Evolutionary conservation across 2,888 invertebrate species (phyloP), one percentile per base, ranked within the genome.

Genomic region (Taenaris catops): DNA sequence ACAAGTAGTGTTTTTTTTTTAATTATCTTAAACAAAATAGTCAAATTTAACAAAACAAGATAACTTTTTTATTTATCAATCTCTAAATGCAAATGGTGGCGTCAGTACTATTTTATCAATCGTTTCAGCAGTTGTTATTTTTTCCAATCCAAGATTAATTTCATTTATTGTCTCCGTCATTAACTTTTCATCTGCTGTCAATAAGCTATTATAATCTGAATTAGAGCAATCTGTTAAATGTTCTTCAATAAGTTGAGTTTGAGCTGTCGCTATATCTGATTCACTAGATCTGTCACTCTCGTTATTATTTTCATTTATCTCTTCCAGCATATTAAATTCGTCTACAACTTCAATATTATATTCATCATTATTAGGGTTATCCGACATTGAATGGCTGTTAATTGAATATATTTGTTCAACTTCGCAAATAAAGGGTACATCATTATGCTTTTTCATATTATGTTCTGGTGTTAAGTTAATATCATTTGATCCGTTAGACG

Each of bases 161-260:
- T 76, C 80, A 17, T 63, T 49, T 0, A 76, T 41, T 1, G 80
- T 70, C 48, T 81, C 78, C 20, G 37, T 44, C 31, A 71, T 55
- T 9, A 81, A 51, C 18, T 69, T 66, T 49, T 74, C 69, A 32
- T 79, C 75, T 16, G 59, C 28, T 1, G 70, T 70, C 44, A 60
- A 62, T 5, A 43, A 29, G 28, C 54, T 55, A 31, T 39, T 48
- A 2, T 26, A 8, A 5, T 38, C 35, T 26, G 47, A 50, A 10
- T 41, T 35, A 36, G 45, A 49, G 25, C 44, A 40, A 17, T 28
- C 44, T 11, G 44, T 29, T 31, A 54, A 52, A 28, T 46, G 61
- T 43, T 73, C 67, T 48, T 65, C 66, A 26, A 84, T 55, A 2
- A 79, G 49, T 64, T 83, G 83, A 7, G 86, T 86, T 11, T 63